These are phyloP conservation scores for Tokudaia muenninki DNA, from an alignment of 2,797 vertebrate species.

Conservation along the genomic window DNA sequence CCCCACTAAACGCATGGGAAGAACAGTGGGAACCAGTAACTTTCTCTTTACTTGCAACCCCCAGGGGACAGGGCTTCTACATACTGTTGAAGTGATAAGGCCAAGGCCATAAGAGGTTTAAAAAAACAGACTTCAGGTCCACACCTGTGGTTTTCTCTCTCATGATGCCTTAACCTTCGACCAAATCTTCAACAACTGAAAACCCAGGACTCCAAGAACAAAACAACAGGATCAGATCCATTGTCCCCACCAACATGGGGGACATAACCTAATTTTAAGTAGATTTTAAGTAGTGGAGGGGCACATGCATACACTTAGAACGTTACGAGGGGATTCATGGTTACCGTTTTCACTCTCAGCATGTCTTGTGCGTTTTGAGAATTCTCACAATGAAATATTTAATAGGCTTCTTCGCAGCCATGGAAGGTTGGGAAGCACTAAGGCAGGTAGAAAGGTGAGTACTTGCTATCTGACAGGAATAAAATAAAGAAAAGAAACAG, in stretches of 20 bases:
- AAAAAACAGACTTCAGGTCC: neutral
- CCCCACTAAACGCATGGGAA: conserved; percentile 46
- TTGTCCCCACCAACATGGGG: neutral
- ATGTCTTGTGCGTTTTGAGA: neutral
- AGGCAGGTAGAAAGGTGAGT: neutral
- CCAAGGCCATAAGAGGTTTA: conserved; percentile 36
- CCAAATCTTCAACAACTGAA: conserved; percentile 62
- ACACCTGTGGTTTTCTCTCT: conserved; percentile 10
- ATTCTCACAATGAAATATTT: conserved; percentile 42
- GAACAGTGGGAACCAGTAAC: conserved; percentile 60
- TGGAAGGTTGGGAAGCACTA: neutral
- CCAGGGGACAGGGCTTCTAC: conserved; percentile 27
- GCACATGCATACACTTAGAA: neutral
- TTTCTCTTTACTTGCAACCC: conserved; percentile 53
- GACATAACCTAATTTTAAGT: conserved; percentile 22
- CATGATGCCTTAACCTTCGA: conserved; percentile 57
- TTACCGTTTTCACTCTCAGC: neutral
- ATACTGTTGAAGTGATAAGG: conserved; percentile 45
- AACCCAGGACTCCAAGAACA: neutral
- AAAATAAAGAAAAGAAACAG: neutral
- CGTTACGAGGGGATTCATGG: neutral
- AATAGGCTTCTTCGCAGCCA: neutral
- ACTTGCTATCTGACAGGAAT: neutral
- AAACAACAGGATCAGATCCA: neutral
- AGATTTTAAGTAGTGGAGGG: neutral